phyloP scores from a whole-genome alignment of 2,888 invertebrate species.

The Ennomos erosarius region DNA sequence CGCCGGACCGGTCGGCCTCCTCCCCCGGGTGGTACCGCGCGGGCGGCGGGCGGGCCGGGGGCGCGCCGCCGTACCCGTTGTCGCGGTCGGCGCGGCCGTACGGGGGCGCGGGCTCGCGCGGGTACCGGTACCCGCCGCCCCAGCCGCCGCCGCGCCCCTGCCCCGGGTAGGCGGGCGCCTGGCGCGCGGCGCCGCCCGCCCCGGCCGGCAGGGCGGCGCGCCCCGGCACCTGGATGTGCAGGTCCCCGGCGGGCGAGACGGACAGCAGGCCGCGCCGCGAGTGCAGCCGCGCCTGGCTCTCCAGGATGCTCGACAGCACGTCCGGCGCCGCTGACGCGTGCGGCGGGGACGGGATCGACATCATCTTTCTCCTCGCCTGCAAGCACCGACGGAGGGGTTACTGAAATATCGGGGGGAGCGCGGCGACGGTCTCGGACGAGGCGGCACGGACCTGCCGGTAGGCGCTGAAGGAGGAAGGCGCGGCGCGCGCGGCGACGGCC shows the following conservation, averaged over 20 bases:
- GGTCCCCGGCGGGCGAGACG: slow-evolving; percentile 86
- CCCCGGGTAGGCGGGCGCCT: slow-evolving; percentile 88
- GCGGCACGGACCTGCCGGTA: slow-evolving; percentile 66
- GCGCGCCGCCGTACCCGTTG: slow-evolving; percentile 3
- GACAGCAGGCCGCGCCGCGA: slow-evolving; percentile 86
- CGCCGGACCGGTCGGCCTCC: slow-evolving; percentile 53
- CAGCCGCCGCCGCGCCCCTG: slow-evolving; percentile 81
- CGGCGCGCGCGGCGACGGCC: slow-evolving; percentile 66
- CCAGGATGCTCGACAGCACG: slow-evolving; percentile 88
- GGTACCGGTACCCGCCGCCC: slow-evolving; percentile 71
- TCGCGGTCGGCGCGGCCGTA: slow-evolving; percentile 22
- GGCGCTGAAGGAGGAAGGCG: slow-evolving; percentile 74
- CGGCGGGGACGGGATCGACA: slow-evolving; percentile 69
- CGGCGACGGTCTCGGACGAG: neutral
- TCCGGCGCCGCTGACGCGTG: slow-evolving; percentile 82
- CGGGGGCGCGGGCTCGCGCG: slow-evolving; percentile 39
- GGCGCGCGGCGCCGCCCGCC: slow-evolving; percentile 59
- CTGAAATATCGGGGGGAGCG: neutral
- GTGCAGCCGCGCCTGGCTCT: slow-evolving; percentile 89
- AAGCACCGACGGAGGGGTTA: neutral
- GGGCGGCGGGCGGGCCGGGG: slow-evolving; percentile 11
- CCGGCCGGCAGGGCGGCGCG: slow-evolving; percentile 48
- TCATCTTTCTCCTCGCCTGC: slow-evolving; percentile 80
- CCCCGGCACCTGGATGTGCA: slow-evolving; percentile 76
- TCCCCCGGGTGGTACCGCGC: slow-evolving; percentile 37